Conservation (phyloP, 2,113 vertebrate genomes). For the Cottus gobio region DNA sequence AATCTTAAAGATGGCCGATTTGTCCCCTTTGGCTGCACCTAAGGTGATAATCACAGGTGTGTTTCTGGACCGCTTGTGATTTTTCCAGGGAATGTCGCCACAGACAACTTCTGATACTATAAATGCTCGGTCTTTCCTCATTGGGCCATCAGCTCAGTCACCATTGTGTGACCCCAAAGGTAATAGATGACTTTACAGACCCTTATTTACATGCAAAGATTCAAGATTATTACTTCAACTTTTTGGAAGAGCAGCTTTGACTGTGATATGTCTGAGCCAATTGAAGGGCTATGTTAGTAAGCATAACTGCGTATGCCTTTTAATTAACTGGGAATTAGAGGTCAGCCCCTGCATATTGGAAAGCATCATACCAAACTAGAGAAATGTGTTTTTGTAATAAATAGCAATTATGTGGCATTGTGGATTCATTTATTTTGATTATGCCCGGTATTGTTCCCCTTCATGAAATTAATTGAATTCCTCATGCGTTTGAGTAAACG, state of each 20-base stretch:
- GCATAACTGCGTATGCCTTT: slow-evolving; percentile 48
- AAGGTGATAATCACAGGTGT: neutral
- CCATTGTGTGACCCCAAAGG: neutral
- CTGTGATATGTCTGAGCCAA: slow-evolving; percentile 31
- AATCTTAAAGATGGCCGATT: too few species aligned
- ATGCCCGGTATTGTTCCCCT: slow-evolving; percentile 75
- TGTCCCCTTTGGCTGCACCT: too few species aligned
- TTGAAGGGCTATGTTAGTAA: slow-evolving; percentile 32
- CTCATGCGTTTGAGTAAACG: slow-evolving; percentile 66
- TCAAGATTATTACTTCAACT: neutral
- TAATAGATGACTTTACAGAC: neutral
- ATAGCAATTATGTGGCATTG: slow-evolving; percentile 74
- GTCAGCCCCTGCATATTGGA: slow-evolving; percentile 59
- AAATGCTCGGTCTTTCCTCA: neutral
- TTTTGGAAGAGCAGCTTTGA: slow-evolving; percentile 17
- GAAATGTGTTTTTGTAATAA: slow-evolving; percentile 73
- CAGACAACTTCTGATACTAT: neutral
- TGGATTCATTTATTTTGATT: slow-evolving; percentile 81
- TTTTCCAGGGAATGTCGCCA: neutral
- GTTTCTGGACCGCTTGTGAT: neutral
- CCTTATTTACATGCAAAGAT: neutral
- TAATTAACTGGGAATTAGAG: slow-evolving; percentile 64
- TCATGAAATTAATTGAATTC: slow-evolving; percentile 79
- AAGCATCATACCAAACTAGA: slow-evolving; percentile 54
- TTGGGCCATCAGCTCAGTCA: neutral